These are phyloP conservation scores for Muntiacus reevesi DNA, from an alignment of 2,113 vertebrate genomes.

Conservation along the genomic window DNA sequence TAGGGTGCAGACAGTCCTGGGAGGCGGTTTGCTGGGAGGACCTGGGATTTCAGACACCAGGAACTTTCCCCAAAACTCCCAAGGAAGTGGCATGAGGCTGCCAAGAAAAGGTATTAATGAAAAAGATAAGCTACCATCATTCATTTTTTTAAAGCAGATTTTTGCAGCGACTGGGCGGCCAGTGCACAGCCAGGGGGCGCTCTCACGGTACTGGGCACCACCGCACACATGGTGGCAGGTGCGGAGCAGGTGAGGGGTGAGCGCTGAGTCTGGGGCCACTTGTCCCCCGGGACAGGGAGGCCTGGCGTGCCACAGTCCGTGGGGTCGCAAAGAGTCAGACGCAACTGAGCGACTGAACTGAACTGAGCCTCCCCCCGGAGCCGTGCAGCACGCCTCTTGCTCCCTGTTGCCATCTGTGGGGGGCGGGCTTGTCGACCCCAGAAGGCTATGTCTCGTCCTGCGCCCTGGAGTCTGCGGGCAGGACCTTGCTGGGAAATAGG, in stretches of 20 bases:
- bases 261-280: background rate
- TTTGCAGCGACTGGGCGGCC: background rate
- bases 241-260: background rate
- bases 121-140: accelerated
- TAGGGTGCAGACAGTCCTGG: background rate
- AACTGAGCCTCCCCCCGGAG: background rate
- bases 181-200: accelerated
- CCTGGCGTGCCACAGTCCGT: background rate
- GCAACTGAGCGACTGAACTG: background rate
- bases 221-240: accelerated
- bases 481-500: background rate
- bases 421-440: background rate
- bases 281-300: background rate
- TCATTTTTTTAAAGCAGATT: background rate
- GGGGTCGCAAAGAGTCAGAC: background rate
- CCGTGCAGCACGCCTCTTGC: background rate
- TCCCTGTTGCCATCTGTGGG: background rate
- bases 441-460: accelerated
- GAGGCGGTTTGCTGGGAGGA: background rate
- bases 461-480: background rate
- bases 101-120: background rate
- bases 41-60: background rate
- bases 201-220: accelerated
- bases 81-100: background rate
- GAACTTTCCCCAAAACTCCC: background rate